phyloP scores from a whole-genome alignment of 2,797 vertebrate species.

The Coranthus polyacanthus region DNA sequence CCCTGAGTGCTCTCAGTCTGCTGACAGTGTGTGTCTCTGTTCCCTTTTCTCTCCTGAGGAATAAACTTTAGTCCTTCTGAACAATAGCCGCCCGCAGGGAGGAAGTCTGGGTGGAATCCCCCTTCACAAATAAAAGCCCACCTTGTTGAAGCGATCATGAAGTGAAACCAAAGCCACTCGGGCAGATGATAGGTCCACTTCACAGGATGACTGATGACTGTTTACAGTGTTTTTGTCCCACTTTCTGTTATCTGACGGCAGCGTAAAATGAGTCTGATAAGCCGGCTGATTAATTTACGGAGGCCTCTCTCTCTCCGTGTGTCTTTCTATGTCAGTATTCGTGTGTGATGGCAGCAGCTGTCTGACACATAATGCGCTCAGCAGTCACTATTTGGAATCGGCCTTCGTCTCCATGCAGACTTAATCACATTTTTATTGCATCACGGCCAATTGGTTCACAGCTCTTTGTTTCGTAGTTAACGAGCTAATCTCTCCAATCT shows the following conservation, averaged over 20 bases:
- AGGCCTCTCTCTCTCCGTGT: neutral
- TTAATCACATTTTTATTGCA: conserved; percentile 25
- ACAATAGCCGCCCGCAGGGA: conserved; percentile 1
- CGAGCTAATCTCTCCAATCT: conserved; percentile 58
- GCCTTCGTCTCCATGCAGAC: conserved; percentile 19
- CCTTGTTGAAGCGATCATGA: neutral
- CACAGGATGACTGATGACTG: neutral
- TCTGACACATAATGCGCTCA: neutral
- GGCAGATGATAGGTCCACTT: neutral
- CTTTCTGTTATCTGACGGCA: conserved; percentile 7
- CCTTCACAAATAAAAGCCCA: conserved; percentile 27
- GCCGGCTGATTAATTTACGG: conserved; percentile 3
- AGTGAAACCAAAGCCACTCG: neutral
- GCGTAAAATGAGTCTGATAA: conserved; percentile 16
- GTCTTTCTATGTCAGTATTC: conserved; percentile 2
- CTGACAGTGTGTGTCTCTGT: no score
- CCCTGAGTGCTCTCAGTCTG: neutral
- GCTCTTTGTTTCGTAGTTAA: conserved; percentile 46
- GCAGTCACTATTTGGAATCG: neutral
- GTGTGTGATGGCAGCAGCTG: neutral
- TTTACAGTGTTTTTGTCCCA: conserved; percentile 8
- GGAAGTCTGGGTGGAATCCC: neutral
- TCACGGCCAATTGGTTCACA: conserved; percentile 20
- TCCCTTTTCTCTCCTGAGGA: neutral
- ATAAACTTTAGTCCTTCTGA: neutral